Conservation (phyloP, 2,888 invertebrate genomes). For the Philhelius pedissequus region DNA sequence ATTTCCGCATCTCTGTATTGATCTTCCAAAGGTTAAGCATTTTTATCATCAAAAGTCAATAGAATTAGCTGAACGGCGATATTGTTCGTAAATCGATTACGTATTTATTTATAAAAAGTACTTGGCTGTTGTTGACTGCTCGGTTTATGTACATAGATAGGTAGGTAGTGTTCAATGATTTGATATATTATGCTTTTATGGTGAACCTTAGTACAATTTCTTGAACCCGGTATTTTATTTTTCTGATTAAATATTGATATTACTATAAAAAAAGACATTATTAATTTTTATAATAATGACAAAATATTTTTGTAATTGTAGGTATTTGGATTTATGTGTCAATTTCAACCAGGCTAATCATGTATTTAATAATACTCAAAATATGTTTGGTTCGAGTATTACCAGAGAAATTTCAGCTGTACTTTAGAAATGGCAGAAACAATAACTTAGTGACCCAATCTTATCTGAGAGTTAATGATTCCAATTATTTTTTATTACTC, state of each 20-base stretch:
- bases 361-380: no score
- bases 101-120: slow-evolving; percentile 1
- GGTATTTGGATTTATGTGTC: no score
- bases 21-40: slow-evolving; percentile 62
- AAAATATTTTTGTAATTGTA: no score
- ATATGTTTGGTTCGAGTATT: no score
- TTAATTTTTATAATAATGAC: background rate
- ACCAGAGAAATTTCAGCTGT: no score
- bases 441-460: no score
- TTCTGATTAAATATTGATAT: background rate
- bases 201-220: background rate
- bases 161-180: background rate
- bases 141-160: background rate
- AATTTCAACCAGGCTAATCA: no score
- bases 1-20: slow-evolving; percentile 61
- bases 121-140: slow-evolving; percentile 1
- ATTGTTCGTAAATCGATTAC: background rate
- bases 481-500: no score
- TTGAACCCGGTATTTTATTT: background rate
- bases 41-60: slow-evolving; percentile 37
- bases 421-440: no score
- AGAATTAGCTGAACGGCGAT: slow-evolving; percentile 7
- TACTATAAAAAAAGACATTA: background rate
- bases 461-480: no score
- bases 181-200: background rate